phyloP scores from a whole-genome alignment of 2,113 vertebrate species.

The Crotalus viridis region DNA sequence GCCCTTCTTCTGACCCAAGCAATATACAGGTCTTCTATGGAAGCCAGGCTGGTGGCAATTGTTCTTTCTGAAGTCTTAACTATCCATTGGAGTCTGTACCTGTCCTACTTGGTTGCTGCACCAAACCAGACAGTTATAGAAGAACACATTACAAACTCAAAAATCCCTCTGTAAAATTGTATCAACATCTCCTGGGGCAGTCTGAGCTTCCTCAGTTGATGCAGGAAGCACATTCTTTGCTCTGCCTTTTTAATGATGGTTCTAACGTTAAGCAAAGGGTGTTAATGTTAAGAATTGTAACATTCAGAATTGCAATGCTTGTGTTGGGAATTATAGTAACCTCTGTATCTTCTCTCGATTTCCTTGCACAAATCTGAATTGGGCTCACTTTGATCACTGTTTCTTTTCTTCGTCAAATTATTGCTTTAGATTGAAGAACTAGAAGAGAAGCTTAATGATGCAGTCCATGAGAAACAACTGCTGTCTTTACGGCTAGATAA shows the following conservation, averaged over 20 bases:
- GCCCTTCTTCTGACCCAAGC: too few relatives aligned
- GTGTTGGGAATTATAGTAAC: neutral
- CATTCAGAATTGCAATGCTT: neutral
- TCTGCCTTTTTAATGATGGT: neutral
- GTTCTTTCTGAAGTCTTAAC: neutral
- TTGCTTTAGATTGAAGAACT: constrained; percentile 86
- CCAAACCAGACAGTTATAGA: neutral
- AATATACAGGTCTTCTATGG: neutral
- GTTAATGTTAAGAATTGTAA: neutral
- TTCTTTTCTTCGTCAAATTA: constrained; percentile 20
- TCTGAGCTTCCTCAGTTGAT: neutral
- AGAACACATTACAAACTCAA: neutral
- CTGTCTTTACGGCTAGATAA: constrained; percentile 88
- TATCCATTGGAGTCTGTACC: neutral
- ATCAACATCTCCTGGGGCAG: neutral
- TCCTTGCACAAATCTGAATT: neutral
- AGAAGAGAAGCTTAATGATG: constrained; percentile 91
- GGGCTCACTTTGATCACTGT: neutral
- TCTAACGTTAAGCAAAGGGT: neutral
- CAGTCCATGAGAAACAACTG: constrained; percentile 90
- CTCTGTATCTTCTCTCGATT: neutral
- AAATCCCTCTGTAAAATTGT: neutral
- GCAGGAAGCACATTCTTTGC: neutral
- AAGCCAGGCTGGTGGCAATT: neutral
- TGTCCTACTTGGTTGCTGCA: neutral